These are phyloP conservation scores for Papilio demoleus DNA, from an alignment of 2,888 invertebrate species.

Conservation along the genomic window DNA sequence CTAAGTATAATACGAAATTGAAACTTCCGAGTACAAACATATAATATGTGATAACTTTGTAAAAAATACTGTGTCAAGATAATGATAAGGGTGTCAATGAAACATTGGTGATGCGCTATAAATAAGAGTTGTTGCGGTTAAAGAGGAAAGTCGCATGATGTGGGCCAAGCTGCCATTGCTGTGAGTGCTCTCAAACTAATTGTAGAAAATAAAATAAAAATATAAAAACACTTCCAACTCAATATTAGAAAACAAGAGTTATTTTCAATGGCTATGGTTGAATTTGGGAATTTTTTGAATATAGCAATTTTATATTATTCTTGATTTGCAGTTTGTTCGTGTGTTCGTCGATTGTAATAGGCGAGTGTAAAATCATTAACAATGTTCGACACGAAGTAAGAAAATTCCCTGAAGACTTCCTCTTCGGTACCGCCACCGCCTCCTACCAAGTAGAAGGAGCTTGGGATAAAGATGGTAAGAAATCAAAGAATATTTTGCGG, in stretches of 20 bases:
- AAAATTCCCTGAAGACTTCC: slow-evolving; percentile 55
- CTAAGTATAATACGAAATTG: too few relatives aligned
- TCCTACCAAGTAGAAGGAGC: slow-evolving; percentile 81
- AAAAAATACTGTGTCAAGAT: slow-evolving; percentile 6
- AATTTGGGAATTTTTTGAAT: background rate
- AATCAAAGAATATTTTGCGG: background rate
- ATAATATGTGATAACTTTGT: too few relatives aligned
- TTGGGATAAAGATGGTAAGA: slow-evolving; percentile 76
- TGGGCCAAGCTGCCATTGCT: background rate
- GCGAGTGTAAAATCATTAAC: slow-evolving; percentile 7
- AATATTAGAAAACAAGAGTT: background rate
- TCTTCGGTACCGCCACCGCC: slow-evolving; percentile 63
- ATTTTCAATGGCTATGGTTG: background rate
- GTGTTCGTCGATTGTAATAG: background rate
- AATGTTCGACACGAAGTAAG: slow-evolving; percentile 46
- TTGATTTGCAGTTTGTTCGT: slow-evolving; percentile 19
- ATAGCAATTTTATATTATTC: background rate
- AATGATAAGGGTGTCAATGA: slow-evolving; percentile 9
- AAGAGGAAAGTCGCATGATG: slow-evolving; percentile 7
- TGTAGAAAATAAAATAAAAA: background rate
- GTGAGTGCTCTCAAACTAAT: slow-evolving; percentile 6
- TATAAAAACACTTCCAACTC: background rate
- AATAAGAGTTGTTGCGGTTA: background rate
- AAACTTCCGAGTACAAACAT: too few relatives aligned
- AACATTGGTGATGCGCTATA: background rate